Conservation (phyloP, 1,140 invertebrate species). For the Ips typographus region DNA sequence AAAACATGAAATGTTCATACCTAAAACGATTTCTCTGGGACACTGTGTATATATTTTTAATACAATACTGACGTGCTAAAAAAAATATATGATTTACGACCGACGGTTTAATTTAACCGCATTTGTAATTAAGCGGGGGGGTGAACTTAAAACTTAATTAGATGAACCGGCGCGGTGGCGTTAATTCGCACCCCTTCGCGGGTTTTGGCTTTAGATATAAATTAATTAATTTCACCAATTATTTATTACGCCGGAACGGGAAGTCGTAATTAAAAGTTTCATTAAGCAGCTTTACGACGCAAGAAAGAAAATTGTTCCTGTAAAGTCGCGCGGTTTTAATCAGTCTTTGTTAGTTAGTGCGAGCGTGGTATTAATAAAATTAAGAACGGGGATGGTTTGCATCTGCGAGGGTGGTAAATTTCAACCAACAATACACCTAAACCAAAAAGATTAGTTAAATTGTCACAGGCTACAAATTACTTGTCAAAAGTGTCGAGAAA, state of each 20-base stretch:
- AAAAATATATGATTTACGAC: too few species aligned
- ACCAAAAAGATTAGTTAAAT: too few species aligned
- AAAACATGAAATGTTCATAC: too few species aligned
- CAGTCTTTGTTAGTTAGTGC: neutral
- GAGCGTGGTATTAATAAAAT: neutral
- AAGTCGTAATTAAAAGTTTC: conserved; percentile 23
- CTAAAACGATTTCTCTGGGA: too few species aligned
- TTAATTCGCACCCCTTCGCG: neutral
- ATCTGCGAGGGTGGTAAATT: too few species aligned
- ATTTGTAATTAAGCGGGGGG: too few species aligned
- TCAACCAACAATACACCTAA: too few species aligned
- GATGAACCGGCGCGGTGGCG: conserved; percentile 3
- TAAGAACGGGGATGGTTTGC: neutral
- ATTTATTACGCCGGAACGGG: conserved; percentile 15
- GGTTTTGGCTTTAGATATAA: neutral
- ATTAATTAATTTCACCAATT: conserved; percentile 24
- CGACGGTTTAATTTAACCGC: too few species aligned
- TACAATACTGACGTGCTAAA: too few species aligned
- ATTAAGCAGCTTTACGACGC: conserved; percentile 7
- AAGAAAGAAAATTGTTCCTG: conserved; percentile 11
- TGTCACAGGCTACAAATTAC: too few species aligned
- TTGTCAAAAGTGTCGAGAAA: too few species aligned
- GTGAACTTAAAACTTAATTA: conserved; percentile 21
- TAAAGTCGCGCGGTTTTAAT: conserved; percentile 1
- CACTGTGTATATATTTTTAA: too few species aligned